Evolutionary conservation across 2,888 invertebrate species (phyloP).

Genomic region (Tachina grossa): DNA sequence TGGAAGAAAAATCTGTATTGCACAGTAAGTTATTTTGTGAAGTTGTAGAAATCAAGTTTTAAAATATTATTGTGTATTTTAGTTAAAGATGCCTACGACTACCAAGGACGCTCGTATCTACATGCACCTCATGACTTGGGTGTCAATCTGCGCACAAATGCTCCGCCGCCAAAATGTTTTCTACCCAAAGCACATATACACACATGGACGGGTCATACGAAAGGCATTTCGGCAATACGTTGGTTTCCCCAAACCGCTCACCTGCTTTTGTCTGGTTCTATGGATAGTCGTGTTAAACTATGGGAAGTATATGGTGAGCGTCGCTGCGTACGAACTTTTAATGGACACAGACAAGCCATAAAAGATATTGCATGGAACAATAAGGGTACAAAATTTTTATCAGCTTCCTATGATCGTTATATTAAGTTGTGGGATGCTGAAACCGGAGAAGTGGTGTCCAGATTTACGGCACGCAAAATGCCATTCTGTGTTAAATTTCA

Average conservation of each 20-base stretch:
- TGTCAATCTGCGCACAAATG: slow-evolving; percentile 92
- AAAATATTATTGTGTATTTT: slow-evolving; percentile 75
- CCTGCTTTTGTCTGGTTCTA: slow-evolving; percentile 95
- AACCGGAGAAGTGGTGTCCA: slow-evolving; percentile 92
- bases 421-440: slow-evolving; percentile 99
- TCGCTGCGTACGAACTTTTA: slow-evolving; percentile 95
- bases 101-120: slow-evolving; percentile 97
- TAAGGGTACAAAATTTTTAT: slow-evolving; percentile 94
- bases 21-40: slow-evolving; percentile 87
- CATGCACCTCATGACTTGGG: slow-evolving; percentile 96
- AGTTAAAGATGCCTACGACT: slow-evolving; percentile 97
- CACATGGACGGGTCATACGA: slow-evolving; percentile 98
- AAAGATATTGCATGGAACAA: slow-evolving; percentile 98
- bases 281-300: slow-evolving; percentile 98
- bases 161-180: slow-evolving; percentile 97
- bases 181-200: slow-evolving; percentile 97
- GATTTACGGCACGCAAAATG: slow-evolving; percentile 98
- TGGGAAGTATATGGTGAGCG: slow-evolving; percentile 99
- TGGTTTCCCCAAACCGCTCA: slow-evolving; percentile 98
- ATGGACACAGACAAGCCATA: slow-evolving; percentile 98
- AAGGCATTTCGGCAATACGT: slow-evolving; percentile 96
- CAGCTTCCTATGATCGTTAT: slow-evolving; percentile 98
- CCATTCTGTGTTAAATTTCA: slow-evolving; percentile 99
- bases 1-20: slow-evolving; percentile 97
- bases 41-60: background rate